phyloP scores from a whole-genome alignment of 2,888 invertebrate genomes.

The Rosalia funebris region DNA sequence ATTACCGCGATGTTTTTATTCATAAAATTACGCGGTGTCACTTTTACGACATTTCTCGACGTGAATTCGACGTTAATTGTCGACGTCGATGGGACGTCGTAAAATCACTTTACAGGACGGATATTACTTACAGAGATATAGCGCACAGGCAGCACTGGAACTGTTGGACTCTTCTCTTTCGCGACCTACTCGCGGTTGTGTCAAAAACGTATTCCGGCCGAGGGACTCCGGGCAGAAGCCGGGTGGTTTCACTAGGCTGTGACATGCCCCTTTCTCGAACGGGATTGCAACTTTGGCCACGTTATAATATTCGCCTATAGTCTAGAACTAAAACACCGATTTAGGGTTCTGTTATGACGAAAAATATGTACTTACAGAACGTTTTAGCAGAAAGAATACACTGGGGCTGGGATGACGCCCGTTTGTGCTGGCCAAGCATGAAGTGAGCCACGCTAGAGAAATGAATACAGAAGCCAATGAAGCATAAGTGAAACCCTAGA shows the following conservation, averaged over 20 bases:
- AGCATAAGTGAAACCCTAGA: slow-evolving; percentile 53
- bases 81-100: too few relatives aligned
- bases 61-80: too few relatives aligned
- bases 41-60: too few relatives aligned
- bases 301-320: too few relatives aligned
- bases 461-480: slow-evolving; percentile 55
- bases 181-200: slow-evolving; percentile 64
- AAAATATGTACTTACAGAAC: not conserved
- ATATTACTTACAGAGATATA: slow-evolving; percentile 73
- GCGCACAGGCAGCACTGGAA: slow-evolving; percentile 80
- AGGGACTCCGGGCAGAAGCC: slow-evolving; percentile 60
- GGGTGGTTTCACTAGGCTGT: slow-evolving; percentile 64
- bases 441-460: slow-evolving; percentile 40
- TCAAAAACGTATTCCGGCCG: slow-evolving; percentile 68
- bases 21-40: too few relatives aligned
- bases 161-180: slow-evolving; percentile 67
- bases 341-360: too few relatives aligned
- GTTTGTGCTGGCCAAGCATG: not conserved
- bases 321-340: too few relatives aligned
- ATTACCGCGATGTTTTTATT: not conserved
- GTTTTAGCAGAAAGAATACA: not conserved
- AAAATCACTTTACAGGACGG: not conserved
- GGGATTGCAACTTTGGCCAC: too few relatives aligned
- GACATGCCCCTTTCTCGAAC: slow-evolving; percentile 43
- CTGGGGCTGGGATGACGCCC: not conserved